These are phyloP conservation scores for Heliothis peltigera DNA, from an alignment of 2,888 invertebrate species.

Conservation along the genomic window DNA sequence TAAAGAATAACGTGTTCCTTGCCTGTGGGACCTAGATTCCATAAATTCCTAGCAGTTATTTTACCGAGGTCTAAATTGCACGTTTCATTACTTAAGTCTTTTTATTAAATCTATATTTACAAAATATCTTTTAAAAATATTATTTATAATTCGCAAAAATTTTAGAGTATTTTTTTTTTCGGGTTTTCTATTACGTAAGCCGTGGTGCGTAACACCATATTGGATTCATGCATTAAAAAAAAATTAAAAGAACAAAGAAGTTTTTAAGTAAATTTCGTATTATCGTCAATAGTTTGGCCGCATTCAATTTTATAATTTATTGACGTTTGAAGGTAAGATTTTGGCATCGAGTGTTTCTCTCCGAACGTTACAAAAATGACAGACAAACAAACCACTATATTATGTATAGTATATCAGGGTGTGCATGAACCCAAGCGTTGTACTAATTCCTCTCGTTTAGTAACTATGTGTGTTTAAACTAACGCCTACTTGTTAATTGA, in stretches of 20 bases:
- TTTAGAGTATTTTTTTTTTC: slow-evolving; percentile 63
- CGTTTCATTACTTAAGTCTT: slow-evolving; percentile 74
- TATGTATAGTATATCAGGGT: no score
- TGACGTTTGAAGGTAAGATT: slow-evolving; percentile 49
- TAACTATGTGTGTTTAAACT: slow-evolving; percentile 77
- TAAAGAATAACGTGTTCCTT: slow-evolving; percentile 70
- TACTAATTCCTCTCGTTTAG: slow-evolving; percentile 82
- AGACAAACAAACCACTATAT: slow-evolving; percentile 7
- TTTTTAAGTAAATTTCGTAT: slow-evolving; percentile 13
- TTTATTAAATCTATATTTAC: slow-evolving; percentile 84
- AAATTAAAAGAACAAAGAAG: slow-evolving; percentile 22
- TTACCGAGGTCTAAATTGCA: slow-evolving; percentile 86
- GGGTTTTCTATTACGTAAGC: slow-evolving; percentile 71
- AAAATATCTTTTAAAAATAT: slow-evolving; percentile 88
- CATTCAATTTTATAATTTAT: slow-evolving; percentile 52
- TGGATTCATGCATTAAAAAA: slow-evolving; percentile 72
- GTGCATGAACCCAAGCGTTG: slow-evolving; percentile 80
- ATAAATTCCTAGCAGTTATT: slow-evolving; percentile 81
- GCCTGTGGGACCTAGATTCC: slow-evolving; percentile 48
- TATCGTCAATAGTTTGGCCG: slow-evolving; percentile 63
- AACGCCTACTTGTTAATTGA: slow-evolving; percentile 78
- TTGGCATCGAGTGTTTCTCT: slow-evolving; percentile 59
- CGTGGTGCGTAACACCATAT: slow-evolving; percentile 67
- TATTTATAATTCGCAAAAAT: slow-evolving; percentile 83
- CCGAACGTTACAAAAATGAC: slow-evolving; percentile 26